Base-by-base conservation (phyloP, 2,888 invertebrate species). In the Timandra comae region DNA sequence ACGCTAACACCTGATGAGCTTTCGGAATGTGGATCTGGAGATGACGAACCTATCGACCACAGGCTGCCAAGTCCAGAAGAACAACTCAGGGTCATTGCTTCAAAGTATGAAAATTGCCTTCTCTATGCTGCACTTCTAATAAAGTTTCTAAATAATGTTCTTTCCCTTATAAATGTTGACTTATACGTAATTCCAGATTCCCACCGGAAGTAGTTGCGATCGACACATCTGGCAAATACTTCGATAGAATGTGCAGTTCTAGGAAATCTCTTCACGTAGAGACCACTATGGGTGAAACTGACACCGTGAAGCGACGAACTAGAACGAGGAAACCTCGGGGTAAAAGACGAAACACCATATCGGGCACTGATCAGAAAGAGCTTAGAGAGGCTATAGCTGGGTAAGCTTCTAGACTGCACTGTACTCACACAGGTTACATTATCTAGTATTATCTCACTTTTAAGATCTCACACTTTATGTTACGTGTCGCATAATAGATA, bases 321-420 rank as follows among this genome's bases (percentile, higher is more conserved):
- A 88, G 92, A 63, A 89, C 90, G 30, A 88, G 93, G 56, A 91
- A 92, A 76, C 91, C 93, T 46, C 88, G 94, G 53, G 93, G 92
- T 76, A 92, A 93, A 85, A 88, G 95, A 87, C 89, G 96, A 72
- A 96, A 96, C 81, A 96, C 96, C 62, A 92, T 96, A 70, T 94
- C 95, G 58, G 95, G 95, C 74, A 95, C 93, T 61, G 95, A 95
- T 88, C 93, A 94, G 71, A 94, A 93, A 86, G 95, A 95, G 88
- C 93, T 95, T 77, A 90, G 91, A 76, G 92, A 93, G 80, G 94
- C 94, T 64, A 89, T 93, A 63, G 92, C 91, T 84, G 93, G 92
- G 94, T 94, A 88, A 89, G 92, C 90, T 77, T 85, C 57, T 79
- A 78, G 80, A 65, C 53, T 79, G 81, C 81, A 86, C 84, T 63